Percentiles rank a stretch among this genome's conserved stretches.
These are phyloP conservation scores for Vesta saturnalis DNA, from an alignment of 2,888 invertebrate genomes.

Conservation along the genomic window DNA sequence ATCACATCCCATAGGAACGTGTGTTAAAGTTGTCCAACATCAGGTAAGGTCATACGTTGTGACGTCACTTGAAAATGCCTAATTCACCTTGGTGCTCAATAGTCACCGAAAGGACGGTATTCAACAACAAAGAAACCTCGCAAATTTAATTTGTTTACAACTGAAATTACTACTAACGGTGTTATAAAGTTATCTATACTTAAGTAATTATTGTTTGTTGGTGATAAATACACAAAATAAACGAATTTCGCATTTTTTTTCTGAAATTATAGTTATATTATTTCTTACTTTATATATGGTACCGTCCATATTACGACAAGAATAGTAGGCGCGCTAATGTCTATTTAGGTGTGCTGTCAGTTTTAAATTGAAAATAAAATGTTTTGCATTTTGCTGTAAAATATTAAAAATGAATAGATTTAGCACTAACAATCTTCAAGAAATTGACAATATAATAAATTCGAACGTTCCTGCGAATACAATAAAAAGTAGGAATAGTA, in stretches of 20 bases:
- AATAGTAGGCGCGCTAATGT: not conserved
- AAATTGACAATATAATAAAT: not conserved
- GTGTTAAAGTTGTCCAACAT: no score
- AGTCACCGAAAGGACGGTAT: no score
- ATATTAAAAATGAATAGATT: not conserved
- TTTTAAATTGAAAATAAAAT: not conserved
- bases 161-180: no score
- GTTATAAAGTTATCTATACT: no score
- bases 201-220: not conserved
- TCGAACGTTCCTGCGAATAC: constrained; percentile 23
- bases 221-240: not conserved
- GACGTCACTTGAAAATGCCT: no score
- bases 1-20: no score
- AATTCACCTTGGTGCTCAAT: no score
- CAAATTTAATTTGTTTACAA: no score
- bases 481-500: constrained; percentile 19
- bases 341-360: not conserved
- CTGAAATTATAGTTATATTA: not conserved
- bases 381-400: no score
- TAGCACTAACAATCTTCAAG: not conserved
- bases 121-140: no score
- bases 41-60: no score
- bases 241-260: not conserved
- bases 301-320: not conserved
- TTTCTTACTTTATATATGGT: not conserved